These are phyloP conservation scores for Himantopus leucocephalus DNA, from an alignment of 2,113 vertebrate genomes.

Conservation along the genomic window DNA sequence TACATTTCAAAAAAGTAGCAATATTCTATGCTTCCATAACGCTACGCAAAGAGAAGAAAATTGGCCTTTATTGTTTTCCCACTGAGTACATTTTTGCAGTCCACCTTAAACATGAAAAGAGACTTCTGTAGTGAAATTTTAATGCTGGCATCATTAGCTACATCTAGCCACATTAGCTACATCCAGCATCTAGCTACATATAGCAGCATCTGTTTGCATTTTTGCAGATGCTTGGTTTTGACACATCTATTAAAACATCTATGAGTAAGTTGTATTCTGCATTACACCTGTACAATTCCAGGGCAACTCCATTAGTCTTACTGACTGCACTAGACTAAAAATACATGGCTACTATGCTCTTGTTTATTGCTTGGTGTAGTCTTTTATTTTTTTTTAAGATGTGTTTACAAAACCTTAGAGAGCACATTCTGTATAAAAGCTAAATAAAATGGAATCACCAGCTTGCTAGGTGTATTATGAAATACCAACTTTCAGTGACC, in stretches of 20 bases:
- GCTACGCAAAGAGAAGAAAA: neutral
- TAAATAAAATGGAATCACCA: neutral
- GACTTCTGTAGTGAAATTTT: constrained; percentile 1
- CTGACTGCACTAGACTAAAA: neutral
- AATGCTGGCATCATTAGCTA: neutral
- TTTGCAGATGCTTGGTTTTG: neutral
- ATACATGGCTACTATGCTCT: neutral
- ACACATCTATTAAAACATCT: neutral
- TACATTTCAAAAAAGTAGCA: neutral
- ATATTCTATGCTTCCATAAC: neutral
- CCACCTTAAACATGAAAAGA: neutral
- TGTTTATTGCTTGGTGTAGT: neutral
- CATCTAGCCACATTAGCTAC: neutral
- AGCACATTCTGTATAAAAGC: neutral
- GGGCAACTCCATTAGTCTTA: neutral
- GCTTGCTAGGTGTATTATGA: neutral
- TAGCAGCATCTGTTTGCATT: neutral
- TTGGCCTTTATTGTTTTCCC: neutral
- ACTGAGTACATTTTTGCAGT: neutral
- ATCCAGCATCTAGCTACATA: neutral
- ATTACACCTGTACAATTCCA: neutral
- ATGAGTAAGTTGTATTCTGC: neutral
- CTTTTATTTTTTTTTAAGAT: neutral
- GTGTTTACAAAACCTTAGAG: neutral
- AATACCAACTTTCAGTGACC: neutral